Evolutionary conservation across 2,113 vertebrate species (phyloP), one percentile per base, ranked within the genome.

Genomic region (Cinclus cinclus): DNA sequence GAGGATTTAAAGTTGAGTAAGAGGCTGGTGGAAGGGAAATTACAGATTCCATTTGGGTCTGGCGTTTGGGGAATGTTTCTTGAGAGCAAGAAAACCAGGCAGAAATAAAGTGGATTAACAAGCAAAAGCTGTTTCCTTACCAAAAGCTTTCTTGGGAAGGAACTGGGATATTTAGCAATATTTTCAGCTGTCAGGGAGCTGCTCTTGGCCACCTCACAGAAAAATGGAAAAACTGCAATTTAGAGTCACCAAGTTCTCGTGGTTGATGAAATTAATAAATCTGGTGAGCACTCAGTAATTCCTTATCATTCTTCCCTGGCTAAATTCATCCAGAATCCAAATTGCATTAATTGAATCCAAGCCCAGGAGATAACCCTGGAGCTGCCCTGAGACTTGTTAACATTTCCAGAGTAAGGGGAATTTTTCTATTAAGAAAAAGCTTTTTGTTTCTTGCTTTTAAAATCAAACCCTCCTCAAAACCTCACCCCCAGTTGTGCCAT

Each of bases 131-230:
- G 91, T 60, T 85, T 73, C 59, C 58, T 88, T 64, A 47, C 35
- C 58, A 42, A 31, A 50, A 56, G 60, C 81, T 85, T 87, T 74
- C 70, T 64, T 22, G 52, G 87, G 84, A 81, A 50, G 23, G 81
- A 68, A 2, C 74, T 37, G 87, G 87, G 49, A 39, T 91, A 46
- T 89, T 95, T 62, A 70, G 35, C 77, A 70, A 6, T 62, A 27
- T 84, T 94, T 92, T 92, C 76, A 69, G 3, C 78, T 79, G 84
- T 82, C 90, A 60, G 15, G 74, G 95, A 87, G 77, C 73, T 50
- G 6, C 85, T 65, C 84, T 47, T 79, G 84, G 90, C 79, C 78
- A 9, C 64, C 5, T 12, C 24, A 15, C 4, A 19, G 50, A 23
- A 13, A n/a, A 9, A 5, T 19, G 52, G 87, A 19, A 22, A 19